phyloP scores from a whole-genome alignment of 2,797 vertebrate genomes.

The Rhinella marina region DNA sequence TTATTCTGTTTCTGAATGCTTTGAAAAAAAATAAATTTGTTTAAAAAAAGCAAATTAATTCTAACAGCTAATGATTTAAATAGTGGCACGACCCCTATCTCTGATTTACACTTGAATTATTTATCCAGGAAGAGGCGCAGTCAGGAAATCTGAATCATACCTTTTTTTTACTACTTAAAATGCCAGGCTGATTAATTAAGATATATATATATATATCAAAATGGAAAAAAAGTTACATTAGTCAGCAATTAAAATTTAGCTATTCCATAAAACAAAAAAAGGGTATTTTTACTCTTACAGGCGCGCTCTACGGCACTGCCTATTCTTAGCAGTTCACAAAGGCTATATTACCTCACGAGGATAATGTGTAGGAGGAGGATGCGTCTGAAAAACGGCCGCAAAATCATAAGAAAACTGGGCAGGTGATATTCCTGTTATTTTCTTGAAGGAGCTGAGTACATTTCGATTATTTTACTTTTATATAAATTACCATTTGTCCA shows the following conservation, averaged over 20 bases:
- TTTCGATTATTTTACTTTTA: too few relatives aligned
- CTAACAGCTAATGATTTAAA: slow-evolving; percentile 61
- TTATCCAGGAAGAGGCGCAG: slow-evolving; percentile 51
- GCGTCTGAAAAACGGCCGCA: too few relatives aligned
- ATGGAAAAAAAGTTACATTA: slow-evolving; percentile 43
- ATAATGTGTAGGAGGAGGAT: too few relatives aligned
- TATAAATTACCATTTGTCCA: too few relatives aligned
- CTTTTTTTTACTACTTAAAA: slow-evolving; percentile 56
- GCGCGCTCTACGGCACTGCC: too few relatives aligned
- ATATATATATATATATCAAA: slow-evolving; percentile 52
- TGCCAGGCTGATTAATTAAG: slow-evolving; percentile 58
- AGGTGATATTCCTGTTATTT: too few relatives aligned
- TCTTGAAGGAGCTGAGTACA: too few relatives aligned
- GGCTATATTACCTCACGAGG: too few relatives aligned
- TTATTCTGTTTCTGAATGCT: slow-evolving; percentile 55
- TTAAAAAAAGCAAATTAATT: slow-evolving; percentile 59
- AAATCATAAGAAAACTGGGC: too few relatives aligned
- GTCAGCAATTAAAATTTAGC: slow-evolving; percentile 43
- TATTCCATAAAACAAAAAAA: slow-evolving; percentile 29
- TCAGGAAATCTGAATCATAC: slow-evolving; percentile 62
- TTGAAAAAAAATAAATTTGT: slow-evolving; percentile 30
- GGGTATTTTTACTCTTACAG: background rate
- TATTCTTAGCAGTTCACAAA: background rate
- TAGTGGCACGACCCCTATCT: slow-evolving; percentile 59
- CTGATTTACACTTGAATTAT: slow-evolving; percentile 62